phyloP scores from a whole-genome alignment of 2,113 vertebrate species.

The Lycocorax pyrrhopterus region DNA sequence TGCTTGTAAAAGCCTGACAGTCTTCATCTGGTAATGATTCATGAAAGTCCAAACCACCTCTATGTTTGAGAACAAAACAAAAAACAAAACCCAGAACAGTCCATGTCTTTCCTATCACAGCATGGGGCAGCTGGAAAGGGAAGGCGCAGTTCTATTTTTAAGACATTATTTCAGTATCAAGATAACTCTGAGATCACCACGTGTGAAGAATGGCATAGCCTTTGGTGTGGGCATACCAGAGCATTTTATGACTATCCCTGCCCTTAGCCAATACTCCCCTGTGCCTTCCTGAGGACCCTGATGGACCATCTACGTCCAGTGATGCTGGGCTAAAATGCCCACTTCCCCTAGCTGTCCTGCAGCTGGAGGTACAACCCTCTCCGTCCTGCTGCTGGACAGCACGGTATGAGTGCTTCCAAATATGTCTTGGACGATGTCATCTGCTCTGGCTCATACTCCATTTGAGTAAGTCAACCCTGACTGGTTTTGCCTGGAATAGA shows the following conservation, averaged over 20 bases:
- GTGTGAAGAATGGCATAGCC: not conserved
- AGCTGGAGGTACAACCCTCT: not conserved
- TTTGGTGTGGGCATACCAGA: not conserved
- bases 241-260: not conserved
- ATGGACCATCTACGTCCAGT: not conserved
- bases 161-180: not conserved
- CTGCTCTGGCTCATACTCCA: not conserved
- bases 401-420: not conserved
- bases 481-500: not conserved
- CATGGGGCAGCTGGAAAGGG: not conserved
- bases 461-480: not conserved
- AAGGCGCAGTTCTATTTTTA: not conserved
- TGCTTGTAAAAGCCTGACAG: not conserved
- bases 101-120: not conserved
- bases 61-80: not conserved
- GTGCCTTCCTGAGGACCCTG: not conserved
- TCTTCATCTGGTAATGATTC: not conserved
- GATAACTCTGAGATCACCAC: not conserved
- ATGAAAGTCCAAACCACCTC: not conserved
- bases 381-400: not conserved
- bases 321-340: not conserved
- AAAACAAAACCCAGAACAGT: not conserved
- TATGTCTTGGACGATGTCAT: accelerated
- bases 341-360: not conserved
- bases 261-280: not conserved